Conservation (phyloP, 2,888 invertebrate species). For the Drosophila subsilvestris region DNA sequence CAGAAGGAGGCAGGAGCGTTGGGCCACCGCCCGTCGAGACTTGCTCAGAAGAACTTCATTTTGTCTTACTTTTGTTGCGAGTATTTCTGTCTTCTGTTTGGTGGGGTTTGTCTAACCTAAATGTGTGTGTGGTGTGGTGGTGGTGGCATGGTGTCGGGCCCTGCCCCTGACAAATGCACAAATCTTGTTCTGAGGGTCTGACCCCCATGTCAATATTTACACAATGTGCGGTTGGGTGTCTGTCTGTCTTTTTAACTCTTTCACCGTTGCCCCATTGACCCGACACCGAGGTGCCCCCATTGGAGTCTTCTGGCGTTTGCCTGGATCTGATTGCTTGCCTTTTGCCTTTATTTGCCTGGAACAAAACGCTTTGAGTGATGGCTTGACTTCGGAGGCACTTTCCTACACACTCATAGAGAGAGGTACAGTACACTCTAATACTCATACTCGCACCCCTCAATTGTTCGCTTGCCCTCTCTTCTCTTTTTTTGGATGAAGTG, state of each 20-base stretch:
- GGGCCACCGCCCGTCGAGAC: constrained; percentile 17
- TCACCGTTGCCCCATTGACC: constrained; percentile 54
- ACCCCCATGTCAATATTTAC: constrained; percentile 74
- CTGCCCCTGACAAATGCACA: constrained; percentile 68
- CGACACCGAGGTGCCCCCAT: constrained; percentile 16
- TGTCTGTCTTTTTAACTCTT: constrained; percentile 35
- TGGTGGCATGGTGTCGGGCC: background rate
- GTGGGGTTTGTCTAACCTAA: constrained; percentile 38
- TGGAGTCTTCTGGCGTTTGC: constrained; percentile 62
- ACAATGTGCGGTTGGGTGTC: constrained; percentile 38
- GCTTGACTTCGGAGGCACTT: constrained; percentile 36
- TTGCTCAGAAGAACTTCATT: constrained; percentile 39
- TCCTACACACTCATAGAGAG: constrained; percentile 20
- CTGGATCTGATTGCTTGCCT: constrained; percentile 72
- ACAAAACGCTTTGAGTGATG: constrained; percentile 66
- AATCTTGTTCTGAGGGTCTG: constrained; percentile 71
- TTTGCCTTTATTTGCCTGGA: constrained; percentile 68
- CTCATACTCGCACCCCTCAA: background rate
- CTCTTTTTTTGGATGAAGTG: constrained; percentile 70
- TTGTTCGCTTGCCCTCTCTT: constrained; percentile 17
- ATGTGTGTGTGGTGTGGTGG: constrained; percentile 39
- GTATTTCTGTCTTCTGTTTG: constrained; percentile 19
- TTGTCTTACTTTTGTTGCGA: constrained; percentile 11
- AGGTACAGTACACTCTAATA: background rate
- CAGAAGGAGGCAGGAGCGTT: constrained; percentile 32